These are phyloP conservation scores for Caenorhabditis inopinata DNA, from an alignment of 1,140 invertebrate genomes.

Conservation along the genomic window DNA sequence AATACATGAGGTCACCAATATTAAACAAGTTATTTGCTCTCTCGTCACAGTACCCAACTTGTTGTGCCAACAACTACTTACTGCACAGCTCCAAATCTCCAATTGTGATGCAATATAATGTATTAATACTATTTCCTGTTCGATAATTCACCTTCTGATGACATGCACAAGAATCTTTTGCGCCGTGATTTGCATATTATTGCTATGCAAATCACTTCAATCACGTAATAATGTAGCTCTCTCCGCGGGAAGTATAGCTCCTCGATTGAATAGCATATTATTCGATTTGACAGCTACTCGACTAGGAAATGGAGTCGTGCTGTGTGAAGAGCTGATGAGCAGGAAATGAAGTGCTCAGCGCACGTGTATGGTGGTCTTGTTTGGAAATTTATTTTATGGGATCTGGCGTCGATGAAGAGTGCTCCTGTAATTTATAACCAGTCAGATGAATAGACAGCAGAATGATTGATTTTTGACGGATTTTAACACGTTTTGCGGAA, in stretches of 20 bases:
- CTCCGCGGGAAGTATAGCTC: not conserved
- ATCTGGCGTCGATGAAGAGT: too few species aligned
- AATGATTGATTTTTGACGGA: too few species aligned
- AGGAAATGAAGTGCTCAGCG: too few species aligned
- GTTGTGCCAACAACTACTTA: not conserved
- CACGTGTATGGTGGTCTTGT: too few species aligned
- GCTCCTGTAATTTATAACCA: too few species aligned
- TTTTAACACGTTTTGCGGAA: too few species aligned
- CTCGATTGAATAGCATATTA: not conserved
- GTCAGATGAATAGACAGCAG: too few species aligned
- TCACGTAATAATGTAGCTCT: constrained; percentile 17
- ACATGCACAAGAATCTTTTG: not conserved
- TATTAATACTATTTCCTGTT: not conserved
- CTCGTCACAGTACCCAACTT: not conserved
- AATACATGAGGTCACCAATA: not conserved
- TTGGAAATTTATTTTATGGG: too few species aligned
- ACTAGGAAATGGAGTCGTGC: not conserved
- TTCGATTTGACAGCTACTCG: not conserved
- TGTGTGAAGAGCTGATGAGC: not conserved
- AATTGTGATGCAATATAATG: not conserved
- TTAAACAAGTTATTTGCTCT: not conserved
- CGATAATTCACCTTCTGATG: not conserved
- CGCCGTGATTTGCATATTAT: constrained; percentile 14
- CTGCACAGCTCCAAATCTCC: not conserved
- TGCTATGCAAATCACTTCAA: constrained; percentile 24